phyloP scores from a whole-genome alignment of 2,888 invertebrate species.

The Drosophila kanekoi region DNA sequence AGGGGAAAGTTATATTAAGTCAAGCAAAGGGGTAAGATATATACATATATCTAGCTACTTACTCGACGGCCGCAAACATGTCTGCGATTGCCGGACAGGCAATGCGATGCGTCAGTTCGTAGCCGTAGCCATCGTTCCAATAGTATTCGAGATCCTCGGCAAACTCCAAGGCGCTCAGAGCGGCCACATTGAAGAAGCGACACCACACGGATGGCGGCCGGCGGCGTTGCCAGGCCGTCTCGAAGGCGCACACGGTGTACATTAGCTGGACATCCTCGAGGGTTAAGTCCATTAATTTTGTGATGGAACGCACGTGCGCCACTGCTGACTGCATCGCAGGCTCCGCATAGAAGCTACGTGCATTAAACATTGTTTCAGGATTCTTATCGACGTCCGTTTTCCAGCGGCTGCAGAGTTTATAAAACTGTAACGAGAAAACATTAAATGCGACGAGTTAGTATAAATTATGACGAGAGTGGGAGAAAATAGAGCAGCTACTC shows the following conservation, averaged over 20 bases:
- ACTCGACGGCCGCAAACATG: conserved; percentile 90
- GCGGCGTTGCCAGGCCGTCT: conserved; percentile 91
- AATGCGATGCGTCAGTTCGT: conserved; percentile 89
- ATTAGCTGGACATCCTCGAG: conserved; percentile 88
- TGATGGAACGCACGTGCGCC: conserved; percentile 86
- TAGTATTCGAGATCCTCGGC: conserved; percentile 92
- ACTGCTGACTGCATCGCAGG: conserved; percentile 86
- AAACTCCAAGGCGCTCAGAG: conserved; percentile 89
- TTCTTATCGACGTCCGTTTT: conserved; percentile 89
- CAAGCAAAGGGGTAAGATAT: neutral
- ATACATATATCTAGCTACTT: conserved; percentile 82
- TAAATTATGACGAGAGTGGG: neutral
- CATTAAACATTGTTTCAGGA: conserved; percentile 87
- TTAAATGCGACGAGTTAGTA: neutral
- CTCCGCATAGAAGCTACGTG: conserved; percentile 86
- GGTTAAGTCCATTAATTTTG: conserved; percentile 87
- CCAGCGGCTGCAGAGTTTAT: conserved; percentile 91
- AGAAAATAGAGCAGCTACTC: neutral
- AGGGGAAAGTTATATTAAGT: too few species aligned
- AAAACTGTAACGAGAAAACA: conserved; percentile 88
- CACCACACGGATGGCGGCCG: conserved; percentile 91
- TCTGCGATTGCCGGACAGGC: conserved; percentile 91
- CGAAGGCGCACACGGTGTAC: conserved; percentile 91
- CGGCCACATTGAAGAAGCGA: conserved; percentile 88
- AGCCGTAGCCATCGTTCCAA: conserved; percentile 93